Percentiles rank a stretch among this genome's conserved stretches.
These are phyloP conservation scores for Caerostris extrusa DNA, from an alignment of 1,140 invertebrate genomes.

Conservation along the genomic window DNA sequence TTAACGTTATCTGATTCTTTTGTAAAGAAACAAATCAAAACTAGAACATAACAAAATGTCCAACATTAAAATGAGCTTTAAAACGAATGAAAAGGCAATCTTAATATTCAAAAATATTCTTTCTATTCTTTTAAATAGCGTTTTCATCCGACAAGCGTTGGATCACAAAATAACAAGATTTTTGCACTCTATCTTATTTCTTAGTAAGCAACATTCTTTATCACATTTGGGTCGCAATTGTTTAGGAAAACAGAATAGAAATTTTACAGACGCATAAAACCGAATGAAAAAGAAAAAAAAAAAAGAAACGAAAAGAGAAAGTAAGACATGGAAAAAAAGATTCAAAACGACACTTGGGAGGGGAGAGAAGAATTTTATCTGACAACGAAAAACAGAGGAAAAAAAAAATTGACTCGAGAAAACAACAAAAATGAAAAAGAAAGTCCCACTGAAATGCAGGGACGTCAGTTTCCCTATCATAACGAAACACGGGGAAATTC, in stretches of 20 bases:
- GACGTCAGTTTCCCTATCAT: constrained; percentile 38
- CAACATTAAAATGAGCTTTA: too few relatives aligned
- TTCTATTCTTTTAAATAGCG: background rate
- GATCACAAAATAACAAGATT: background rate
- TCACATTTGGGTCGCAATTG: constrained; percentile 4
- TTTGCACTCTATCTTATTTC: background rate
- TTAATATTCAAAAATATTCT: background rate
- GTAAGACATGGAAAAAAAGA: constrained; percentile 39
- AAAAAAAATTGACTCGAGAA: background rate
- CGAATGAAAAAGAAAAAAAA: too few relatives aligned
- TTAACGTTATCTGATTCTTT: too few relatives aligned
- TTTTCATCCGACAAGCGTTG: background rate
- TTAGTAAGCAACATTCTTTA: background rate
- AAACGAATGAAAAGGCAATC: too few relatives aligned
- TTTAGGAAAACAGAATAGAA: background rate
- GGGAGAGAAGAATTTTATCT: constrained; percentile 7
- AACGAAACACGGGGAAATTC: constrained; percentile 5
- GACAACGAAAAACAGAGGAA: background rate
- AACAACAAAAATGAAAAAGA: background rate
- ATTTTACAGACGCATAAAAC: background rate
- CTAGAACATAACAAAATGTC: too few relatives aligned
- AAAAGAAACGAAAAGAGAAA: background rate
- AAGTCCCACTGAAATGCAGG: too few relatives aligned
- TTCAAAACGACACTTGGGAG: constrained; percentile 48
- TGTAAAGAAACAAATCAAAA: too few relatives aligned